A percentile compares a stretch with the other conserved stretches of the same genome.
Evolutionary conservation across 1,140 invertebrate genomes (phyloP).

Genomic region (Notospermus geniculatus): DNA sequence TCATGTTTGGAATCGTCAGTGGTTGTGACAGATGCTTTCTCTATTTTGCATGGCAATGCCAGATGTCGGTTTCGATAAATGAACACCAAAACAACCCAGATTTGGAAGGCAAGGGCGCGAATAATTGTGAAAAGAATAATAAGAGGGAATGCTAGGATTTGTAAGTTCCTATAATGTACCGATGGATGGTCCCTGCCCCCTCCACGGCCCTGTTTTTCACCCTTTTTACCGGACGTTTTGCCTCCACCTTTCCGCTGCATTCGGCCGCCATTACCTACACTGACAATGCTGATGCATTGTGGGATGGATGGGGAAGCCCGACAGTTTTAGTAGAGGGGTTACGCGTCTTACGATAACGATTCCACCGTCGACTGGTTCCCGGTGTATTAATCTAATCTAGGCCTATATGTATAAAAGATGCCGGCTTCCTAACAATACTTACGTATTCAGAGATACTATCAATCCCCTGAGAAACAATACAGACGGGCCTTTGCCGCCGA

Average conservation of each 20-base stretch:
- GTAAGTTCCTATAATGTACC: slow-evolving; percentile 41
- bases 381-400: too few relatives aligned
- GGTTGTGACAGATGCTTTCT: neutral
- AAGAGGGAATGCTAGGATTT: slow-evolving; percentile 65
- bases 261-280: slow-evolving; percentile 42
- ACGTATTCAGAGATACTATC: too few relatives aligned
- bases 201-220: slow-evolving; percentile 30
- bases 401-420: too few relatives aligned
- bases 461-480: too few relatives aligned
- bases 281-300: neutral
- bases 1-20: slow-evolving; percentile 31
- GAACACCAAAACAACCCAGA: slow-evolving; percentile 28
- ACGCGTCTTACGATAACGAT: too few relatives aligned
- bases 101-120: slow-evolving; percentile 73
- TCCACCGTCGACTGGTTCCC: too few relatives aligned
- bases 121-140: slow-evolving; percentile 63
- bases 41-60: neutral
- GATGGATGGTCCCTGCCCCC: slow-evolving; percentile 54
- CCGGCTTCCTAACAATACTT: too few relatives aligned
- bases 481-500: too few relatives aligned
- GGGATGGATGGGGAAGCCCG: too few relatives aligned
- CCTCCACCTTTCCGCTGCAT: slow-evolving; percentile 44
- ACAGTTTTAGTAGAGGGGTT: too few relatives aligned
- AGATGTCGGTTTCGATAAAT: slow-evolving; percentile 4
- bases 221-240: slow-evolving; percentile 36